Base-by-base conservation (phyloP, 2,888 invertebrate genomes). In the Erynnis tages region DNA sequence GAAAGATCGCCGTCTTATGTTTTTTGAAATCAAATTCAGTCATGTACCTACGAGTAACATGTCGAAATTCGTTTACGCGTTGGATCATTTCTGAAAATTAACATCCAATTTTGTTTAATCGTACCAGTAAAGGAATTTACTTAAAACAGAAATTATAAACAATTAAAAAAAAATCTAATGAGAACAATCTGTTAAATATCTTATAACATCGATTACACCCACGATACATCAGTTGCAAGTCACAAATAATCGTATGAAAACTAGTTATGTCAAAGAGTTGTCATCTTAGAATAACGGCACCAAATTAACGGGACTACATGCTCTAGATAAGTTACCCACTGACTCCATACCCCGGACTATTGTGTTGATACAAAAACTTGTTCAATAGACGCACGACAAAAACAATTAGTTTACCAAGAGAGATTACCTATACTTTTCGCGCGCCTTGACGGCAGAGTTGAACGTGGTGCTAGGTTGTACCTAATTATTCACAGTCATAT, bases 291-390 rank as follows among this genome's bases (percentile, higher is more conserved):
- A 14, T 58, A 56, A 56, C 56, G 56, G 56, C 48, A 55, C 27
- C 19, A 41, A 43, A 44, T 44, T 59, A 57, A 59, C 55, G 57
- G 59, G 38, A 43, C 23, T 27, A 11, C 29, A 5, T 52, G 55
- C 57, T 55, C 56, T 34, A 57, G 52, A 54, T 57, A 45, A 54
- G 49, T 48, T 44, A 37, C 56, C 56, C 53, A 58, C 56, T 56
- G 45, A 56, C 57, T 50, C 53, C 34, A 35, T 43, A 34, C 17
- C 48, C 29, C 21, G 3, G 25, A 11, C 11, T 32, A 50, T 50
- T 50, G 50, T 50, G 17, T 19, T 13, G 34, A 49, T 34, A 35
- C 43, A 43, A 50, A 30, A 27, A 29, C 25, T 14, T 49, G 10
- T 11, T 7, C 17, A 10, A 14, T 6, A 8, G 44, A 27, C 27